Evolutionary conservation across 2,888 invertebrate genomes (phyloP).

Genomic region (Pyrochroa serraticornis): DNA sequence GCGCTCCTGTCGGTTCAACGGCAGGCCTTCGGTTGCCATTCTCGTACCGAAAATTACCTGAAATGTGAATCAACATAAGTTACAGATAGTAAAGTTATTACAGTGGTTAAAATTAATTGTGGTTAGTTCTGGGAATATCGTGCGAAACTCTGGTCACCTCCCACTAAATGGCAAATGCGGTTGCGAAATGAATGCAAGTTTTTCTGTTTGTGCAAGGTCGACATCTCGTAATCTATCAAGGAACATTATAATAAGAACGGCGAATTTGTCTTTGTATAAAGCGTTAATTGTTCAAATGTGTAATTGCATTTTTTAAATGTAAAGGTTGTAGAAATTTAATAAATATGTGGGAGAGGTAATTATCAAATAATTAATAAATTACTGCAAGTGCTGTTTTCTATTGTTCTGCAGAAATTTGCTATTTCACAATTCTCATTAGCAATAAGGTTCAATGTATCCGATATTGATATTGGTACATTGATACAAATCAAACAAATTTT

Average conservation of each 20-base stretch:
- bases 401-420: no score
- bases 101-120: not conserved
- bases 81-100: not conserved
- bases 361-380: no score
- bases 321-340: no score
- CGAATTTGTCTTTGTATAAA: conserved; percentile 8
- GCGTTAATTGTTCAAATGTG: no score
- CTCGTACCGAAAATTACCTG: conserved; percentile 50
- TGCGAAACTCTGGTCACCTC: not conserved
- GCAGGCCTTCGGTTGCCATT: conserved; percentile 54
- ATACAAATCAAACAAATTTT: no score
- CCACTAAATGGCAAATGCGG: conserved; percentile 15
- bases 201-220: conserved; percentile 15
- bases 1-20: conserved; percentile 52
- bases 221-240: conserved; percentile 21
- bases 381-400: no score
- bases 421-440: no score
- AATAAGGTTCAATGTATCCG: no score
- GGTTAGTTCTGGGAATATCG: not conserved
- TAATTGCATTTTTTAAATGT: no score
- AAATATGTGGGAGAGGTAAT: no score
- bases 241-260: conserved; percentile 12
- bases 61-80: conserved; percentile 32
- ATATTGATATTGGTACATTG: no score
- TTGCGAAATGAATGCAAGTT: conserved; percentile 10